phyloP scores from a whole-genome alignment of 2,797 vertebrate genomes.

The Phalanger gymnotis region DNA sequence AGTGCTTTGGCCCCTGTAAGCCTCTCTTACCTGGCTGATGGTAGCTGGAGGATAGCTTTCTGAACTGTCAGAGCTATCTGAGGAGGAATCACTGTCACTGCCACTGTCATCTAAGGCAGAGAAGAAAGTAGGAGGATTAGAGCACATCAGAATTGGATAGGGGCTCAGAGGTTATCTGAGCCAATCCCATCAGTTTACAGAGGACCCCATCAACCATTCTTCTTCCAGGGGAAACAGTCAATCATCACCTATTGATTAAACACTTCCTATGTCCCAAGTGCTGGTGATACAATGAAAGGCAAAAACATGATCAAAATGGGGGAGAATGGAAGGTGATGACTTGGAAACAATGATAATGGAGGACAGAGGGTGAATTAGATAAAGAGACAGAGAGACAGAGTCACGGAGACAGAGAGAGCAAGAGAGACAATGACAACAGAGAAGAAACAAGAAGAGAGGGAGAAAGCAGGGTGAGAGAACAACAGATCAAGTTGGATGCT shows the following conservation, averaged over 20 bases:
- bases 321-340: background rate
- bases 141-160: background rate
- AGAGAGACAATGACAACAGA: background rate
- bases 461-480: background rate
- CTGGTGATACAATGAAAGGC: background rate
- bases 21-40: constrained; percentile 62
- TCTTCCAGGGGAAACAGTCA: constrained; percentile 11
- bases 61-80: constrained; percentile 60
- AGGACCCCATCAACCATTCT: background rate
- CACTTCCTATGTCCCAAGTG: background rate
- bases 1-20: background rate
- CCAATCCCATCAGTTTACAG: background rate
- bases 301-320: background rate
- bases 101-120: constrained; percentile 70
- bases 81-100: constrained; percentile 62
- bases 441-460: background rate
- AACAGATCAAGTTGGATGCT: background rate
- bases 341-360: background rate
- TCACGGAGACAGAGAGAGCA: background rate
- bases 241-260: background rate
- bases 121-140: background rate
- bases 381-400: background rate
- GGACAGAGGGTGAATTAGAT: background rate
- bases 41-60: background rate
- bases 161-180: background rate